Conservation (phyloP, 2,113 vertebrate species). For the sheep (Ovis aries) region DNA sequence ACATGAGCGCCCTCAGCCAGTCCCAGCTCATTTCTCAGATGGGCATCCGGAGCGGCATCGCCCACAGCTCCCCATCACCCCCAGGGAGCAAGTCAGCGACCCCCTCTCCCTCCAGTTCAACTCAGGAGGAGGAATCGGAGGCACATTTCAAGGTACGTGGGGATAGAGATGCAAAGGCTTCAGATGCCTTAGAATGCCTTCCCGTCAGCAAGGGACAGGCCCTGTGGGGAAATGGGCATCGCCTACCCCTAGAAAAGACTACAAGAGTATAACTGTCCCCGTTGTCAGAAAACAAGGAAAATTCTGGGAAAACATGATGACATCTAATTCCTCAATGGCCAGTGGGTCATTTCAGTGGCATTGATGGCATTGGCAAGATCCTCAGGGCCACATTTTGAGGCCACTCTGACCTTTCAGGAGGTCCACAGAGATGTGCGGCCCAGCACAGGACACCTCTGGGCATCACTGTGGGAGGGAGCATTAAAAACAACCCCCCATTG, state of each 20-base stretch:
- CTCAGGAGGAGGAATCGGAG: constrained; percentile 98
- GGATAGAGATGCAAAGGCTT: not conserved
- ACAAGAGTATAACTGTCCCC: rapidly evolving
- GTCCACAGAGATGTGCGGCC: not conserved
- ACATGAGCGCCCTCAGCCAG: constrained; percentile 91
- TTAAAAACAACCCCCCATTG: not conserved
- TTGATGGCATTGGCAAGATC: not conserved
- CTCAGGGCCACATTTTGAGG: not conserved
- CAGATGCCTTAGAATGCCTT: not conserved
- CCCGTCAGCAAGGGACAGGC: rapidly evolving
- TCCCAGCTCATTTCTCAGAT: constrained; percentile 97
- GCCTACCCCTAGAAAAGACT: not conserved
- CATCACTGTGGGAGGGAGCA: not conserved
- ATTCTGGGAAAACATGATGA: not conserved
- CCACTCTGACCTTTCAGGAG: not conserved
- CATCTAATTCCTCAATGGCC: not conserved
- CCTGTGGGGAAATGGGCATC: not conserved
- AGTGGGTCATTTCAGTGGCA: not conserved
- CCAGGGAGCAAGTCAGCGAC: constrained; percentile 98
- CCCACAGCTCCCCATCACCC: constrained; percentile 96
- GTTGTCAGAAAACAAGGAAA: not conserved
- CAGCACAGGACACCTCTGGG: not conserved
- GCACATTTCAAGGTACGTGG: constrained; percentile 92
- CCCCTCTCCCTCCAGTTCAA: constrained; percentile 97
- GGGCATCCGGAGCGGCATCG: constrained; percentile 85